Base-by-base conservation (phyloP, 2,888 invertebrate species). In the Drosophila macrothrix region DNA sequence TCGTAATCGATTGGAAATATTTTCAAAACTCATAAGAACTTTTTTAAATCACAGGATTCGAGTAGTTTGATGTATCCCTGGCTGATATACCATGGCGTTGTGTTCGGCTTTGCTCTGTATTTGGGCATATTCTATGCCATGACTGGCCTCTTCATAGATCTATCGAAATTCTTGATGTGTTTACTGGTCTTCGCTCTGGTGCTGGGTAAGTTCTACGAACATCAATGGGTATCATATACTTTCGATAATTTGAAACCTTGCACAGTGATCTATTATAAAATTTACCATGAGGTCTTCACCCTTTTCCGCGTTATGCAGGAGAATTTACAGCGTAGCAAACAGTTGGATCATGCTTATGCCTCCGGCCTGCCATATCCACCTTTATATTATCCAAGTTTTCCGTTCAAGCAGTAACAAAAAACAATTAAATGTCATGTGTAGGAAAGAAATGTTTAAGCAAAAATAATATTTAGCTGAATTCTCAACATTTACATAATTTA, bases 401-500 rank as follows among this genome's bases (percentile, higher is more conserved):
- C 84, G 6, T 67, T 71, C 29, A 82, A 89, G 67, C 74, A 61
- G 29, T 79, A 59, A 49, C 16, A 43, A n/a, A 37, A 31, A 37
- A 14, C 14, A 12, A n/a, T 56, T n/a, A 7, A n/a, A 14, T 7
- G 19, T 7, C 4, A 7, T 29, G 5, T 6, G 1, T 16, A 5
- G 16, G 6, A 35, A 22, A 22, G 16, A 19, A n/a, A 16, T 31
- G 12, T 12, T 43, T 12, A 12, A 67, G 37, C 5, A 39, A 39
- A 35, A 68, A 22, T 25, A 46, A 46, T 46, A 46, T 16, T 25
- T 25, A 46, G 25, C 16, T 25, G 33, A 28, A 28, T n/a, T 67
- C 71, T 76, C 61, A 83, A 80, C 70, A 83, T 83, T 78, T 87
- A 84, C 80, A 82, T 88, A 82, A 88, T 90, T 90, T 84, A 90